Conservation (phyloP, 1,140 invertebrate genomes). For the Pemphigus obesinymphae region DNA sequence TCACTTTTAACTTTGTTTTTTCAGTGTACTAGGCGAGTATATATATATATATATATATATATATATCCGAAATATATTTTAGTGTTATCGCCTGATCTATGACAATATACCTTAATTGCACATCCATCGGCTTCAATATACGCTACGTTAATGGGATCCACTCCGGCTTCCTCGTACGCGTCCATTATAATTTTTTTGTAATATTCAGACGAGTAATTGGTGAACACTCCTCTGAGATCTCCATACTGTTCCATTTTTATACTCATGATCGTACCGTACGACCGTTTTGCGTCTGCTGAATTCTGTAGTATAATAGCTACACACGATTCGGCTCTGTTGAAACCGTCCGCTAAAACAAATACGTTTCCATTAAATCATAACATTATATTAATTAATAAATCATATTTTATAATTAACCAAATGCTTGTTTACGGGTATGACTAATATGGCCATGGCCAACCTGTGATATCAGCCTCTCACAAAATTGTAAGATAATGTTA, state of each 20-base stretch:
- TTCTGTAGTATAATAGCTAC: slow-evolving; percentile 59
- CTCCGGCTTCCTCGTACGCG: slow-evolving; percentile 47
- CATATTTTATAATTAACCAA: too few relatives aligned
- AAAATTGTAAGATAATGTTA: too few relatives aligned
- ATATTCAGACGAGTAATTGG: neutral
- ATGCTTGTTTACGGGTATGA: too few relatives aligned
- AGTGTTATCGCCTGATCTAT: too few relatives aligned
- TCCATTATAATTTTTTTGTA: slow-evolving; percentile 43
- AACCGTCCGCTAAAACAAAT: slow-evolving; percentile 45
- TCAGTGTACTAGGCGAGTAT: too few relatives aligned
- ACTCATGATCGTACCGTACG: slow-evolving; percentile 59
- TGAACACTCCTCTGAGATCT: slow-evolving; percentile 52
- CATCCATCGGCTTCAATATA: slow-evolving; percentile 49
- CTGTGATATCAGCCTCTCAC: too few relatives aligned
- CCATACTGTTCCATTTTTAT: slow-evolving; percentile 59
- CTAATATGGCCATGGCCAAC: too few relatives aligned
- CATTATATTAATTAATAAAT: too few relatives aligned
- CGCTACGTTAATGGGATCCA: slow-evolving; percentile 56
- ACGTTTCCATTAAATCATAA: neutral
- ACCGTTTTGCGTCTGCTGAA: slow-evolving; percentile 54
- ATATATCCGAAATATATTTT: too few relatives aligned
- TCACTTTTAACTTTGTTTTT: too few relatives aligned
- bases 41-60: too few relatives aligned
- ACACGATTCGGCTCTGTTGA: slow-evolving; percentile 44
- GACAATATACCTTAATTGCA: slow-evolving; percentile 45